Conservation (phyloP, 2,113 vertebrate species). For the Sapayoa aenigma region DNA sequence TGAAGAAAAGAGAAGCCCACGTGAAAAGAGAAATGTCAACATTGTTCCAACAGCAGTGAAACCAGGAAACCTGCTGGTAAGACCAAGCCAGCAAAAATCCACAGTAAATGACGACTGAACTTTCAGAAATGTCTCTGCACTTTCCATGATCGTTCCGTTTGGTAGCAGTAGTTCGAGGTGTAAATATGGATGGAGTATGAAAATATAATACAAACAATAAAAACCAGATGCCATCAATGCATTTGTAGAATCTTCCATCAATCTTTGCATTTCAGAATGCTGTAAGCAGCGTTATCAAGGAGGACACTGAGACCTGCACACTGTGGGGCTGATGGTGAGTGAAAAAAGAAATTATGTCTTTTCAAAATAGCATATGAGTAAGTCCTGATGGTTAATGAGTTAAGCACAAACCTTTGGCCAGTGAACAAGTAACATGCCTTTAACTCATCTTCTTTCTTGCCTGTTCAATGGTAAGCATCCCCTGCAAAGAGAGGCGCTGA, state of each 20-base stretch:
- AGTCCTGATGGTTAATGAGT: not conserved
- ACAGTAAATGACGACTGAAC: not conserved
- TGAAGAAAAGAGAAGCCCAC: slow-evolving; percentile 1
- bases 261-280: not conserved
- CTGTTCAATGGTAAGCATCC: not conserved
- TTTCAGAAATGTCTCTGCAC: not conserved
- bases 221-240: not conserved
- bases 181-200: not conserved
- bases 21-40: not conserved
- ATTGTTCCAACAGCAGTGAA: not conserved
- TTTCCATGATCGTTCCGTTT: not conserved
- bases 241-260: not conserved
- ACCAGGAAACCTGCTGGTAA: not conserved
- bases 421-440: not conserved
- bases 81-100: not conserved
- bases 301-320: not conserved
- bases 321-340: not conserved
- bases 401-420: not conserved
- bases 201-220: not conserved
- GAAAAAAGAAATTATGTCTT: not conserved
- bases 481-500: not conserved
- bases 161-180: not conserved
- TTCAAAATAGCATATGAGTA: not conserved
- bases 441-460: not conserved
- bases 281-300: not conserved